These are phyloP conservation scores for Phenganax subtilis DNA, from an alignment of 92 coral and sea anemone genomes.

Conservation along the genomic window DNA sequence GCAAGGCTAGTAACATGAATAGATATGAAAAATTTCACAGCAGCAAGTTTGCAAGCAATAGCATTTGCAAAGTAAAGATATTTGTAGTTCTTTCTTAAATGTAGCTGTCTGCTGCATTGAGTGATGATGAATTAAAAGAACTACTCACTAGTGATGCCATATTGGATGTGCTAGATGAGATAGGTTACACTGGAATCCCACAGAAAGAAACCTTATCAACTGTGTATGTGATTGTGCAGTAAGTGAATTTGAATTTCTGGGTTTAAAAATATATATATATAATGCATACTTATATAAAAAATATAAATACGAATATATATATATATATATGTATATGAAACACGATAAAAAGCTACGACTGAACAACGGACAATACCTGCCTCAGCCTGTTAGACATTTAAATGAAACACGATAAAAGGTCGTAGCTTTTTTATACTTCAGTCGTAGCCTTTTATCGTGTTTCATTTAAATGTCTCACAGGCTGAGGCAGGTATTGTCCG, in stretches of 20 bases:
- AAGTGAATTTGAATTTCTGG: constrained; percentile 23
- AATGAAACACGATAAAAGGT: no score
- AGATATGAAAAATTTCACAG: background rate
- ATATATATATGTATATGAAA: no score
- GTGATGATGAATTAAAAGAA: constrained; percentile 50
- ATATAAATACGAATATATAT: no score
- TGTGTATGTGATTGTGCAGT: constrained; percentile 55
- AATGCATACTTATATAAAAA: no score
- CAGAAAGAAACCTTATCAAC: constrained; percentile 56
- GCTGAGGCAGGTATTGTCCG: no score
- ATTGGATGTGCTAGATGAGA: constrained; percentile 52
- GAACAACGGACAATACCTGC: no score
- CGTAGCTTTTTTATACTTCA: no score
- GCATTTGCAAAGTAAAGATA: background rate
- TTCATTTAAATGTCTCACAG: no score
- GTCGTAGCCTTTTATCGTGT: no score
- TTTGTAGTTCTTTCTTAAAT: background rate
- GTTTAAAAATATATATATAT: no score
- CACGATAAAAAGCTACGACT: no score
- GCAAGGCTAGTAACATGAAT: background rate
- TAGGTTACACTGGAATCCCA: constrained; percentile 60
- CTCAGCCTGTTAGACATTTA: no score
- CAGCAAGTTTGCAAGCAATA: background rate
- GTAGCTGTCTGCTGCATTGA: background rate
- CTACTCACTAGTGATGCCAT: constrained; percentile 47